phyloP scores from a whole-genome alignment of 2,797 vertebrate species.

The Aplochiton taeniatus region DNA sequence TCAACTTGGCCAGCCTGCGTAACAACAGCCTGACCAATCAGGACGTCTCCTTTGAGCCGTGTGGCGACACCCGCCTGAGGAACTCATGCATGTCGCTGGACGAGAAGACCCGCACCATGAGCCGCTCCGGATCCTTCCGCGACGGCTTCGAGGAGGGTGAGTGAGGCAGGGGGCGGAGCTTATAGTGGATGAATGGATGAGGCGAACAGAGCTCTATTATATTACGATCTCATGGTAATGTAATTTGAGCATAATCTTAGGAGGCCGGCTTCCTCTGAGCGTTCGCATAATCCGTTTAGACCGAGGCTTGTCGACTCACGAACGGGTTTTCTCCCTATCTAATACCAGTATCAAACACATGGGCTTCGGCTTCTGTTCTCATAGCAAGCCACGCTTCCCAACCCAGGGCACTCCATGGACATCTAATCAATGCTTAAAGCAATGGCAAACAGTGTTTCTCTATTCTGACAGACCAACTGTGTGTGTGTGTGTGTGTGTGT shows the following conservation, averaged over 20 bases:
- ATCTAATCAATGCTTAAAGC: constrained; percentile 33
- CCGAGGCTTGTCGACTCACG: too few relatives aligned
- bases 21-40: constrained; percentile 93
- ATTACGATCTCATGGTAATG: too few relatives aligned
- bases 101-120: constrained; percentile 94
- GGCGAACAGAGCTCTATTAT: too few relatives aligned
- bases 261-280: too few relatives aligned
- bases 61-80: constrained; percentile 85
- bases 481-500: background rate
- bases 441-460: constrained; percentile 22
- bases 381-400: constrained; percentile 4
- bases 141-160: constrained; percentile 98
- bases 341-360: background rate
- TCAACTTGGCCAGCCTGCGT: constrained; percentile 85
- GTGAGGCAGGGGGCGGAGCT: constrained; percentile 37
- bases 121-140: constrained; percentile 93
- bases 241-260: too few relatives aligned
- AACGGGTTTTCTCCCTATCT: too few relatives aligned
- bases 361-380: background rate
- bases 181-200: background rate
- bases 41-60: constrained; percentile 83
- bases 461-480: too few relatives aligned
- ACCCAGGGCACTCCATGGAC: constrained; percentile 24
- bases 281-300: too few relatives aligned
- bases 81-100: constrained; percentile 98